Conservation (phyloP, 2,888 invertebrate species). For the Cryptophagus acutangulus region DNA sequence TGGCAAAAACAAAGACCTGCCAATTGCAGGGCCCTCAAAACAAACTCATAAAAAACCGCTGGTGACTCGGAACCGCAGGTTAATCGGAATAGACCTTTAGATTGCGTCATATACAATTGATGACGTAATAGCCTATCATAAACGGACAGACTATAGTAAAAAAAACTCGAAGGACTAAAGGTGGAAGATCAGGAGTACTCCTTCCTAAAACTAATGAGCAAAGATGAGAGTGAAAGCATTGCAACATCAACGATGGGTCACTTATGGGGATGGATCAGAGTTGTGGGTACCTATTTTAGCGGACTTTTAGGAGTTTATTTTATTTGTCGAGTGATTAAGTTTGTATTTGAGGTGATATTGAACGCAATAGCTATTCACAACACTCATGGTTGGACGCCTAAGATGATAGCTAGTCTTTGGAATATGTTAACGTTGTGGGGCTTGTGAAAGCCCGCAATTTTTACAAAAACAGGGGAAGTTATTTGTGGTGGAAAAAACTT, state of each 20-base stretch:
- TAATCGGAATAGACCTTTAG: too few relatives aligned
- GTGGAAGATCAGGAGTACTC: slow-evolving; percentile 16
- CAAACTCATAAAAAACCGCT: too few relatives aligned
- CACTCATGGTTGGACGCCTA: slow-evolving; percentile 13
- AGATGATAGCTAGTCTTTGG: slow-evolving; percentile 14
- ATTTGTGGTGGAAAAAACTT: too few relatives aligned
- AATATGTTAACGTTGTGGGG: slow-evolving; percentile 12
- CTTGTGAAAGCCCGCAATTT: too few relatives aligned
- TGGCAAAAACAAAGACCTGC: too few relatives aligned
- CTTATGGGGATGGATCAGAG: slow-evolving; percentile 18
- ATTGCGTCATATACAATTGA: too few relatives aligned
- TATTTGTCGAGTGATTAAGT: slow-evolving; percentile 14
- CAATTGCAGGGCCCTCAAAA: too few relatives aligned
- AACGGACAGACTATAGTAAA: too few relatives aligned
- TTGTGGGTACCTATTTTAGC: slow-evolving; percentile 15
- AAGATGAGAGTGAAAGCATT: slow-evolving; percentile 15
- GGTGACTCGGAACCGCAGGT: too few relatives aligned
- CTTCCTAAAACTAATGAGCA: slow-evolving; percentile 15
- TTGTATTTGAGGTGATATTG: slow-evolving; percentile 9
- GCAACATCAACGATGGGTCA: slow-evolving; percentile 15
- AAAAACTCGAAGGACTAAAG: too few relatives aligned
- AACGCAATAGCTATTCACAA: slow-evolving; percentile 17
- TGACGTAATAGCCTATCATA: too few relatives aligned
- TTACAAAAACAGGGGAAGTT: too few relatives aligned
- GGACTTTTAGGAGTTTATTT: slow-evolving; percentile 18